These are phyloP conservation scores for Drosophila recens DNA, from an alignment of 2,888 invertebrate genomes.

Conservation along the genomic window DNA sequence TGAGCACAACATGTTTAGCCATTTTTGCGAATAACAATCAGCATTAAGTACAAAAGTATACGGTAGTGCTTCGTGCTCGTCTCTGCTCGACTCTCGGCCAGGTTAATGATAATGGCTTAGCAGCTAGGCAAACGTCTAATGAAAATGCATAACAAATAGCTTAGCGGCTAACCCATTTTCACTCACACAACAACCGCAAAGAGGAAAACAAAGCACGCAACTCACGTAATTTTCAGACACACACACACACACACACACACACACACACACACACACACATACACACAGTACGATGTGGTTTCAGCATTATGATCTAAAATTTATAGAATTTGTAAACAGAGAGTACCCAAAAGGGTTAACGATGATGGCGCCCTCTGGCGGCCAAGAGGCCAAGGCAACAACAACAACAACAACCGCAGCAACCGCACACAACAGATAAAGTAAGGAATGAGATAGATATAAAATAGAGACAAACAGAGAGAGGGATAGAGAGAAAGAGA, in stretches of 20 bases:
- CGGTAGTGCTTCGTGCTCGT: constrained; percentile 12
- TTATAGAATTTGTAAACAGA: constrained; percentile 77
- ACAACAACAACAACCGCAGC: constrained; percentile 6
- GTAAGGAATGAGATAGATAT: constrained; percentile 2
- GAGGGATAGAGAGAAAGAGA: background rate
- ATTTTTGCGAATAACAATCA: constrained; percentile 29
- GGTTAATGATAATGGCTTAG: constrained; percentile 64
- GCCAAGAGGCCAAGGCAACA: constrained; percentile 40
- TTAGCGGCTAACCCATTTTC: constrained; percentile 44
- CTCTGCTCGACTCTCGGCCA: constrained; percentile 24
- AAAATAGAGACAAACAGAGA: background rate
- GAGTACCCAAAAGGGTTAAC: constrained; percentile 64
- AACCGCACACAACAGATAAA: constrained; percentile 18
- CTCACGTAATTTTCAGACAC: constrained; percentile 42
- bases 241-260: constrained; percentile 40
- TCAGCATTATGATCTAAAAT: constrained; percentile 76
- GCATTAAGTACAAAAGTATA: constrained; percentile 19
- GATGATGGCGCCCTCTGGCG: constrained; percentile 45
- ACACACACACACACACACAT: constrained; percentile 27
- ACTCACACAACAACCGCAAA: constrained; percentile 42
- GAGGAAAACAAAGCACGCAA: constrained; percentile 46
- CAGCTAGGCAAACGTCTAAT: constrained; percentile 59
- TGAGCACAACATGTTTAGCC: constrained; percentile 6
- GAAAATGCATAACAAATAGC: constrained; percentile 77
- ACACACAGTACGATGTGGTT: constrained; percentile 35